Evolutionary conservation across 2,113 vertebrate genomes (phyloP), one percentile per base, ranked within the genome.

Genomic region (Aptenodytes patagonicus): DNA sequence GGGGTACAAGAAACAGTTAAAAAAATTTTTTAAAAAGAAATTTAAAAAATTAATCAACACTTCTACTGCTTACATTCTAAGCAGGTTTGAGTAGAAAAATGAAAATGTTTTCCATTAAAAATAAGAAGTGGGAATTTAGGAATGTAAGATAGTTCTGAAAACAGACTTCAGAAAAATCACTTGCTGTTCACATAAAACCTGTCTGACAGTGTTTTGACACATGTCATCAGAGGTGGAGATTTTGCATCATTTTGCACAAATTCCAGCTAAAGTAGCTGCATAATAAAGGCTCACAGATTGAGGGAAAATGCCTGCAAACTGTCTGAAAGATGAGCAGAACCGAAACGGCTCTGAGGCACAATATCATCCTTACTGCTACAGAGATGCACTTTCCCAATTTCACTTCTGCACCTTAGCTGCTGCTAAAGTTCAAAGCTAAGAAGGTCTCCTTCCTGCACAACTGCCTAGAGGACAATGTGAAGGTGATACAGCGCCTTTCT

Each of bases 131-230:
- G 32, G 77, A 93, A 96, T 90, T 96, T 86, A 92, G 68, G 42
- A 88, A 95, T 58, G 54, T 54, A 95, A 88, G 77, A 79, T 38
- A 83, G 71, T 54, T 92, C 95, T 92, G 90, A 85, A 96, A 88
- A 92, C 79, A 96, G 62, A 93, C 90, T 93, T 90, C 68, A 94
- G 70, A 91, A 94, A 93, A 97, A 93, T 92, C 79, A 90, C 88
- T 95, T 86, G 70, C 90, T 89, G n/a, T 87, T 95, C 94, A 91
- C 61, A 92, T 52, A 92, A 89, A 96, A 91, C 38, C 72, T 70
- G 93, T 93, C 96, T 96, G 96, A 96, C 94, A 95, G 89, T 94
- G 83, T 97, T 97, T 97, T 97, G 96, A 96, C 95, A 96, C n/a
- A 47, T 87, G 94, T 73, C 78, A 87, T 87, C 87, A 93, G 83